Evolutionary conservation across 2,113 vertebrate genomes (phyloP).

Genomic region (Pardalotus punctatus): DNA sequence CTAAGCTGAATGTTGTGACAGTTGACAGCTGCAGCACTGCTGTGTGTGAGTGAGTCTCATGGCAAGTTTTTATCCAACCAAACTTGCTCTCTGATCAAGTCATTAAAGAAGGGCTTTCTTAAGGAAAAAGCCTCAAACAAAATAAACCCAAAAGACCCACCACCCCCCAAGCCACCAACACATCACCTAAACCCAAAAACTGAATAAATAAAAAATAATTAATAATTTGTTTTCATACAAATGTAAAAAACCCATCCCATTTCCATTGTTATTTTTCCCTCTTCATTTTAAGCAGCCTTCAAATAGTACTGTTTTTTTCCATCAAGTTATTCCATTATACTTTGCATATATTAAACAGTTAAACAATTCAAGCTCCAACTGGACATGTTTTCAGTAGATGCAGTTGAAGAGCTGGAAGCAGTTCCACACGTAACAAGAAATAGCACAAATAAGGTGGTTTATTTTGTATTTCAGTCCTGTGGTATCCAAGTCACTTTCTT

Average conservation of each 20-base stretch:
- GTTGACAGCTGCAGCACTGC: background rate
- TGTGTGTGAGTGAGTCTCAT: background rate
- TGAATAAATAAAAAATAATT: background rate
- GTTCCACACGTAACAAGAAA: background rate
- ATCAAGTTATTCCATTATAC: background rate
- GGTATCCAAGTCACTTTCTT: background rate
- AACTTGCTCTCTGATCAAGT: background rate
- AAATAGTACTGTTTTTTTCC: background rate
- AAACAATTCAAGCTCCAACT: background rate
- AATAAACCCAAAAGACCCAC: background rate
- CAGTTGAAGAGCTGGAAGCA: background rate
- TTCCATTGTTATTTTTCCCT: background rate
- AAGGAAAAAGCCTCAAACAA: background rate
- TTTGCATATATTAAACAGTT: background rate
- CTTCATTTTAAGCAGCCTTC: background rate
- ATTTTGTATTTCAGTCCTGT: background rate
- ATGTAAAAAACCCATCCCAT: fast-evolving
- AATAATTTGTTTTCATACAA: background rate
- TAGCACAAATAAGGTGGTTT: background rate
- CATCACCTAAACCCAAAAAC: background rate
- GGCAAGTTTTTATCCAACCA: background rate
- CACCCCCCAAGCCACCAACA: too few relatives aligned
- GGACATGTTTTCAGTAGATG: background rate
- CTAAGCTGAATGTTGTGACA: background rate
- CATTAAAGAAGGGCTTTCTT: background rate